A percentile compares a stretch with the other conserved stretches of the same genome.
Conservation (phyloP, 2,113 vertebrate genomes). For the Mungos mungo region DNA sequence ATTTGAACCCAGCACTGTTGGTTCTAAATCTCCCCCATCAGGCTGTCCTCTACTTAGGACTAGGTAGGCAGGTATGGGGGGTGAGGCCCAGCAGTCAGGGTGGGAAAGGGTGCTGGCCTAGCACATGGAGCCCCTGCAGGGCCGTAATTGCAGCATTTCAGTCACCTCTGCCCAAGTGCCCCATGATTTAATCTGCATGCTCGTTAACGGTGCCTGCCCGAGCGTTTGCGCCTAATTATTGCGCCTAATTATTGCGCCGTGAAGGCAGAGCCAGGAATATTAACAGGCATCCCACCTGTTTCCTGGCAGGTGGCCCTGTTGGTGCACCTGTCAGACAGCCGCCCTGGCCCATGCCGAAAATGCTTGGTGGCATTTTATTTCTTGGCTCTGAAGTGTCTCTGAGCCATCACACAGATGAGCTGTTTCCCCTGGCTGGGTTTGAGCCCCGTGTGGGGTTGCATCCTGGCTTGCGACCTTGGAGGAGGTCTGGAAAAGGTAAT, state of each 20-base stretch:
- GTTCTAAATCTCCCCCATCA: neutral
- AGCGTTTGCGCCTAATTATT: neutral
- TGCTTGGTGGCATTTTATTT: neutral
- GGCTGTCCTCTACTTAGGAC: neutral
- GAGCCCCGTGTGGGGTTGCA: neutral
- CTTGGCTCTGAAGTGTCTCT: neutral
- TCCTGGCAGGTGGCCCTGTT: conserved; percentile 50
- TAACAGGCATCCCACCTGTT: conserved; percentile 42
- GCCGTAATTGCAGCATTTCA: neutral
- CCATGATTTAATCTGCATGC: rapidly evolving
- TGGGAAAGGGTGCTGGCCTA: neutral
- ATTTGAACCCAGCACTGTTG: neutral
- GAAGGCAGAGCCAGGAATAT: conserved; percentile 13
- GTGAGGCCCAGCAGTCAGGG: too few relatives aligned
- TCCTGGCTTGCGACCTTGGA: neutral
- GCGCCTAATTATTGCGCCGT: rapidly evolving
- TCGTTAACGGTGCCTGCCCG: neutral
- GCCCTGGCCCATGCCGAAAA: neutral
- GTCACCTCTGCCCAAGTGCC: neutral
- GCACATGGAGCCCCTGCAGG: rapidly evolving
- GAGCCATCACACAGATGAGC: neutral
- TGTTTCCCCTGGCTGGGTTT: neutral
- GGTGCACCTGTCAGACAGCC: conserved; percentile 16
- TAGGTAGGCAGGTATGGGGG: neutral
- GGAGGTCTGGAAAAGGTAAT: neutral